These are phyloP conservation scores for Epizoanthus rinbou DNA, from an alignment of 92 coral and sea anemone genomes.

Conservation along the genomic window DNA sequence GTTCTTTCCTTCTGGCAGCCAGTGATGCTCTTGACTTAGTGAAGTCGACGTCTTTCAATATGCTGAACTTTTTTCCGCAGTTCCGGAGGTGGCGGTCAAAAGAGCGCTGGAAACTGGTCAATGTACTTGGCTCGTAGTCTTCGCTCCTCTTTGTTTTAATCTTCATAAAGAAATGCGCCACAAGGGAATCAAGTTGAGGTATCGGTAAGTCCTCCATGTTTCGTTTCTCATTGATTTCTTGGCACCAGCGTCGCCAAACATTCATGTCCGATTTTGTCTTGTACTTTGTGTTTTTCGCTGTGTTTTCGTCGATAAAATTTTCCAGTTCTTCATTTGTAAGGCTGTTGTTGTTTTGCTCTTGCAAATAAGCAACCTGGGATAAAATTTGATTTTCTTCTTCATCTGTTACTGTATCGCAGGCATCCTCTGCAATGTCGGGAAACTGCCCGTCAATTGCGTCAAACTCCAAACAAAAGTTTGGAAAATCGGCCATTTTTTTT, in stretches of 20 bases:
- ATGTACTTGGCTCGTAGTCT: conserved; percentile 37
- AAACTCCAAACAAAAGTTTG: conserved; percentile 35
- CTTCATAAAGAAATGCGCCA: conserved; percentile 21
- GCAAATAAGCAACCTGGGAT: conserved; percentile 27
- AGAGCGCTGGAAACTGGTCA: conserved; percentile 17
- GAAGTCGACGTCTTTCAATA: conserved; percentile 1
- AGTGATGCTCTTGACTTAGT: conserved; percentile 1
- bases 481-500: conserved; percentile 33
- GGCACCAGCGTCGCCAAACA: conserved; percentile 8
- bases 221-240: neutral
- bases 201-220: conserved; percentile 19
- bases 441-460: conserved; percentile 32
- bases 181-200: neutral
- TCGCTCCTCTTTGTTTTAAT: neutral
- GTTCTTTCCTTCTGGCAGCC: conserved; percentile 22
- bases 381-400: conserved; percentile 13
- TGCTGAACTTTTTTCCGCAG: neutral
- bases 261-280: conserved; percentile 19
- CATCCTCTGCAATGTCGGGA: conserved; percentile 31
- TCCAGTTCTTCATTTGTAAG: conserved; percentile 30
- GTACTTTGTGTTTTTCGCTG: neutral
- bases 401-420: conserved; percentile 21
- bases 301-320: conserved; percentile 17
- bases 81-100: conserved; percentile 38
- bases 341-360: conserved; percentile 23